These are phyloP conservation scores for Graphium colonna DNA, from an alignment of 2,888 invertebrate genomes.

Conservation along the genomic window DNA sequence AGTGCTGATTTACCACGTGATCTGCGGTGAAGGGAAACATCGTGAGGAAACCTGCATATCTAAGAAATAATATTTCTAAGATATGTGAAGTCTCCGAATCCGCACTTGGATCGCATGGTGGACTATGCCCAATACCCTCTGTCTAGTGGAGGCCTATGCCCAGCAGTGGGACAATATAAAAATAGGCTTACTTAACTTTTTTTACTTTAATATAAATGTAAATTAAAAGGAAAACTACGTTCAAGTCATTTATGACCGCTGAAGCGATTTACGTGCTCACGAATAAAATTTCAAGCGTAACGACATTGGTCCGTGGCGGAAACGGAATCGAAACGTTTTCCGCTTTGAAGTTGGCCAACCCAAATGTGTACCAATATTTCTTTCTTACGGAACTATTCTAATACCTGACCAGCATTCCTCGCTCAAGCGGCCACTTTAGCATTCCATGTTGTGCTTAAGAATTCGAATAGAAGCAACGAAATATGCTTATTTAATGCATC, in stretches of 20 bases:
- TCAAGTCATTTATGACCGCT: background rate
- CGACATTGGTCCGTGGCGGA: background rate
- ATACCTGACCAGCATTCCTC: background rate
- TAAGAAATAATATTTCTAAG: too few relatives aligned
- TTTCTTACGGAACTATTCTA: background rate
- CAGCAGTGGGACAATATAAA: too few relatives aligned
- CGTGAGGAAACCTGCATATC: too few relatives aligned
- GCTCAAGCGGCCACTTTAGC: background rate
- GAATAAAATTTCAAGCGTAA: background rate
- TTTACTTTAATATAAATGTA: background rate
- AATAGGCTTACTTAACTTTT: too few relatives aligned
- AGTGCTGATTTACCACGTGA: too few relatives aligned
- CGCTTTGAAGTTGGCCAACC: background rate
- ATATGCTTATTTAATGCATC: too few relatives aligned
- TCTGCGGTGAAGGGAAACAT: too few relatives aligned
- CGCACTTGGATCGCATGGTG: too few relatives aligned
- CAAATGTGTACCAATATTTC: background rate
- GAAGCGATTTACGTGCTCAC: background rate
- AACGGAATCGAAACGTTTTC: background rate
- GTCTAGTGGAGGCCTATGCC: too few relatives aligned
- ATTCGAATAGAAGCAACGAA: background rate
- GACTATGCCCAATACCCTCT: too few relatives aligned
- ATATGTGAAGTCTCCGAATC: too few relatives aligned
- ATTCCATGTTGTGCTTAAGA: background rate
- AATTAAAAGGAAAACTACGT: background rate